Evolutionary conservation across 2,797 vertebrate species (phyloP), one percentile per base, ranked within the genome.

Genomic region (Artibeus jamaicensis): DNA sequence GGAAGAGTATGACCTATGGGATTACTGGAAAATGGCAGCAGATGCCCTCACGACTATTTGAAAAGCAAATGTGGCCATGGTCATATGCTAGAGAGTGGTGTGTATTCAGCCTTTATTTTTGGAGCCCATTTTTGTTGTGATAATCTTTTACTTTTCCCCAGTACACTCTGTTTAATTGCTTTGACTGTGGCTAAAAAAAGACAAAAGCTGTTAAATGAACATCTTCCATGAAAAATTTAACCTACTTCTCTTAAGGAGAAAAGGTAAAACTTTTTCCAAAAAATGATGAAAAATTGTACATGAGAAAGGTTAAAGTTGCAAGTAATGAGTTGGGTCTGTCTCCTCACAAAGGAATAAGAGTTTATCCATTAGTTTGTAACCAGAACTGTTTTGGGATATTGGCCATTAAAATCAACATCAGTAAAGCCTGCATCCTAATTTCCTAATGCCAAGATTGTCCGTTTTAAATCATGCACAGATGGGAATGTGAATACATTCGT

Each of bases 311-410:
- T 86, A 37, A 34, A 84, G 39, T 94, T 16, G 42, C 68, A 93
- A 26, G 42, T 84, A 94, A 73, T 89, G 85, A 90, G n/a, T 92
- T 88, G 59, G 44, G 42, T 84, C 67, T 81, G 26, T 90, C 88
- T 8, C 53, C 71, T 86, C 91, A 92, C 74, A 91, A 46, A 96
- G 81, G 65, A 89, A 95, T 89, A 83, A 76, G 86, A 95, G 76
- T 96, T 95, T 84, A 71, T 96, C 57, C 55, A n/a, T 53, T 59
- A 62, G 26, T 55, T 92, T 96, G 79, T 91, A 93, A 91, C 76
- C 21, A 89, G 68, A 96, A 93, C 70, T 92, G 42, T 48, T 93
- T 94, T 79, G 96, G 96, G 79, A 87, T 91, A 53, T 91, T 96
- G 82, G 83, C 86, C 34, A 78, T 95, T 83, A 84, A 95, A 96